phyloP scores from a whole-genome alignment of 1,140 invertebrate genomes.

The Archivesica marissinica region DNA sequence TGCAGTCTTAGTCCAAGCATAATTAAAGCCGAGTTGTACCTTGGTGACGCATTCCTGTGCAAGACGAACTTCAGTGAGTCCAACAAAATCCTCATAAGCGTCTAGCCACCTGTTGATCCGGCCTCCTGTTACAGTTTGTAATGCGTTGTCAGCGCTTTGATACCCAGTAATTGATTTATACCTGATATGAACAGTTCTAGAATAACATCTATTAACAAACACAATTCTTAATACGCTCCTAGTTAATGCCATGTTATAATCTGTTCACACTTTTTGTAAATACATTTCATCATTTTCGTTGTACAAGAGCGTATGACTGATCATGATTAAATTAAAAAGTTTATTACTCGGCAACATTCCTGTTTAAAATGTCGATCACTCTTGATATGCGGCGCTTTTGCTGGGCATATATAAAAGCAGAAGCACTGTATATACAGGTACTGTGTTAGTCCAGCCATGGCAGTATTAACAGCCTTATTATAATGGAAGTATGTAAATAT shows the following conservation, averaged over 20 bases:
- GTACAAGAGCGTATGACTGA: background rate
- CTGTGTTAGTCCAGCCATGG: too few relatives aligned
- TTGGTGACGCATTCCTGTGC: slow-evolving; percentile 84
- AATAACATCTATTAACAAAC: background rate
- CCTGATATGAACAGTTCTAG: background rate
- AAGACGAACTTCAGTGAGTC: slow-evolving; percentile 64
- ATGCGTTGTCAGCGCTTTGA: slow-evolving; percentile 59
- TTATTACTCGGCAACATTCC: background rate
- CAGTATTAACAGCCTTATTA: too few relatives aligned
- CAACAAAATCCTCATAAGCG: slow-evolving; percentile 83
- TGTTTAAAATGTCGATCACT: too few relatives aligned
- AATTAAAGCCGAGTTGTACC: too few relatives aligned
- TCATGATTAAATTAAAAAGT: background rate
- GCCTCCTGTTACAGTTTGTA: slow-evolving; percentile 61
- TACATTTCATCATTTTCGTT: slow-evolving; percentile 1
- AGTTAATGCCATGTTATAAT: background rate
- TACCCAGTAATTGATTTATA: slow-evolving; percentile 66
- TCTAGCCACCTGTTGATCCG: slow-evolving; percentile 75
- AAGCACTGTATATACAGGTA: too few relatives aligned
- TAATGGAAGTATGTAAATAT: background rate
- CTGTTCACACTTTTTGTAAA: background rate
- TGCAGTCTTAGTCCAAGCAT: too few relatives aligned
- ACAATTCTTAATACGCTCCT: background rate
- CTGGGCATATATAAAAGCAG: too few relatives aligned
- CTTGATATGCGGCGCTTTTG: too few relatives aligned